Evolutionary conservation across 2,797 vertebrate genomes (phyloP).

Genomic region (Enteromius argenteus): DNA sequence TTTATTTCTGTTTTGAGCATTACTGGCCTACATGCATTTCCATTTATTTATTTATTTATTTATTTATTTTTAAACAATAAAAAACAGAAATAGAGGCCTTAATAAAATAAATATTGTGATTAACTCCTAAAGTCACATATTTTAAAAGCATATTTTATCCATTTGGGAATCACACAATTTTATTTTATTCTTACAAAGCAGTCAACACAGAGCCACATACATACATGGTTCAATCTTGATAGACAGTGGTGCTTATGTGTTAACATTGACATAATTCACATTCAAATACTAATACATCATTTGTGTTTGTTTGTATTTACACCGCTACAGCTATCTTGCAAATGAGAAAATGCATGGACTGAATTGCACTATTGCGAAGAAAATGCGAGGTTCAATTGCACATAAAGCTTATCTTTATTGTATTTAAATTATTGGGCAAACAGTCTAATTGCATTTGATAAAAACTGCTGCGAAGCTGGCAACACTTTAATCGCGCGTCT

Average conservation of each 20-base stretch:
- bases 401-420: constrained; percentile 25
- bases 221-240: constrained; percentile 25
- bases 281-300: neutral
- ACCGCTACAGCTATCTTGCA: constrained; percentile 1
- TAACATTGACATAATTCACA: constrained; percentile 15
- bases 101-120: neutral
- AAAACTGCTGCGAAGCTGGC: constrained; percentile 30
- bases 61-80: neutral
- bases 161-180: constrained; percentile 1
- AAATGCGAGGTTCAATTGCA: neutral
- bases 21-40: neutral
- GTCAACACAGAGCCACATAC: neutral
- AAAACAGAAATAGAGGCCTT: neutral
- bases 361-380: neutral
- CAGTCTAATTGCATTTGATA: constrained; percentile 52
- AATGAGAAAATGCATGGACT: neutral
- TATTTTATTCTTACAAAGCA: neutral
- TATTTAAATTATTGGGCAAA: constrained; percentile 42
- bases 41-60: neutral
- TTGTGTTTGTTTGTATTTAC: constrained; percentile 31
- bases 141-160: neutral
- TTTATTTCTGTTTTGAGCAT: neutral
- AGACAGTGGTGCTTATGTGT: constrained; percentile 12
- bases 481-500: constrained; percentile 15
- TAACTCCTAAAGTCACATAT: neutral